Conservation (phyloP, 1,140 invertebrate species). For the Neuroterus valhalla region DNA sequence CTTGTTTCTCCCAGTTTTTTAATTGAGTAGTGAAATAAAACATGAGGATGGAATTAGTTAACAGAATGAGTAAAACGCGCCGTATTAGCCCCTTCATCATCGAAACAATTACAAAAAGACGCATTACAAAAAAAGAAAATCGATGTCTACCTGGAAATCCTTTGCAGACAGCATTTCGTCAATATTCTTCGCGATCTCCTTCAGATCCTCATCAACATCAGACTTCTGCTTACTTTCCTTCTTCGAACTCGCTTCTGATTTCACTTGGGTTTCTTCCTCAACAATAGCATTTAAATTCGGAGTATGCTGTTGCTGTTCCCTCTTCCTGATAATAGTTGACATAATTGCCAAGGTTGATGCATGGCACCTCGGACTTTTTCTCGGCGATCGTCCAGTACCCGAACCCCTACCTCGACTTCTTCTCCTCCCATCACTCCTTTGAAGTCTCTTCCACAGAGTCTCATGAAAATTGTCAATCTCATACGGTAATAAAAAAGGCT, state of each 20-base stretch:
- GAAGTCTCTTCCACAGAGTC: constrained; percentile 53
- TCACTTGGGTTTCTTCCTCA: constrained; percentile 54
- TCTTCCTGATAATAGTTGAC: constrained; percentile 69
- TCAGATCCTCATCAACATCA: constrained; percentile 64
- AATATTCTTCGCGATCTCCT: constrained; percentile 65
- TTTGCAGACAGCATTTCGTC: constrained; percentile 64
- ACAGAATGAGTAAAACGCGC: no score
- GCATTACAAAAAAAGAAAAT: no score
- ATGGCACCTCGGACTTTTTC: constrained; percentile 90
- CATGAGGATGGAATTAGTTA: no score
- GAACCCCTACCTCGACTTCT: constrained; percentile 59
- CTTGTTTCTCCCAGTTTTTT: no score
- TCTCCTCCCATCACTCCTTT: constrained; percentile 55
- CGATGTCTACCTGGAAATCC: constrained; percentile 14
- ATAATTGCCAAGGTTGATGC: constrained; percentile 89
- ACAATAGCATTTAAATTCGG: constrained; percentile 47
- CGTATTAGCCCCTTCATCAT: no score
- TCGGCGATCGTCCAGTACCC: constrained; percentile 77
- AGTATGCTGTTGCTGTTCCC: constrained; percentile 61
- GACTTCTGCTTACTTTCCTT: constrained; percentile 47
- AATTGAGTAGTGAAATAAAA: no score
- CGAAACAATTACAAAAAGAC: no score
- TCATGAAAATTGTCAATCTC: constrained; percentile 79
- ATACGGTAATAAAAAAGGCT: constrained; percentile 84
- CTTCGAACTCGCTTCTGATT: constrained; percentile 40